These are phyloP conservation scores for Drosophila tristis DNA, from an alignment of 1,140 invertebrate species.

Conservation along the genomic window DNA sequence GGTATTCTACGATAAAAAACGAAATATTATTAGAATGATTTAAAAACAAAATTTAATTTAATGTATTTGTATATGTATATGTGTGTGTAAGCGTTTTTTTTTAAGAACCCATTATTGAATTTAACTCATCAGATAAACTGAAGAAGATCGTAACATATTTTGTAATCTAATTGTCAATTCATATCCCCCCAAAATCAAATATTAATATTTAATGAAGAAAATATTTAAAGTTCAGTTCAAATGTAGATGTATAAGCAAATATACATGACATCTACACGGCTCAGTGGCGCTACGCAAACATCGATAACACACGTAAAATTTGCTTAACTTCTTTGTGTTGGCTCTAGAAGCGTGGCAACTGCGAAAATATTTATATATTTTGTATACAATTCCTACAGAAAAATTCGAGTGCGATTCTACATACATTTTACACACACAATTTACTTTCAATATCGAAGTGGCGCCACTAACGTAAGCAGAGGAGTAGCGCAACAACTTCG, in stretches of 20 bases:
- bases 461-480: not conserved
- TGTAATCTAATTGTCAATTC: no score
- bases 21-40: constrained; percentile 43
- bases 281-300: not conserved
- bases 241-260: not conserved
- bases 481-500: not conserved
- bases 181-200: not conserved
- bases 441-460: not conserved
- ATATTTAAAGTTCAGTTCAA: not conserved
- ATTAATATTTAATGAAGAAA: not conserved
- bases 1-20: constrained; percentile 71
- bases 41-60: not conserved
- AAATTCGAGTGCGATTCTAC: no score
- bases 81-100: constrained; percentile 24
- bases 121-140: no score
- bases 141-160: no score
- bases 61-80: no score
- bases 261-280: constrained; percentile 12
- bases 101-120: constrained; percentile 11
- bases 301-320: no score
- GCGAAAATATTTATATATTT: no score
- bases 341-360: no score
- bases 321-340: no score
- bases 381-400: no score
- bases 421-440: constrained; percentile 1